Percentiles rank a stretch among this genome's conserved stretches.
phyloP scores from a whole-genome alignment of 2,797 vertebrate species.

The Danio choprae region DNA sequence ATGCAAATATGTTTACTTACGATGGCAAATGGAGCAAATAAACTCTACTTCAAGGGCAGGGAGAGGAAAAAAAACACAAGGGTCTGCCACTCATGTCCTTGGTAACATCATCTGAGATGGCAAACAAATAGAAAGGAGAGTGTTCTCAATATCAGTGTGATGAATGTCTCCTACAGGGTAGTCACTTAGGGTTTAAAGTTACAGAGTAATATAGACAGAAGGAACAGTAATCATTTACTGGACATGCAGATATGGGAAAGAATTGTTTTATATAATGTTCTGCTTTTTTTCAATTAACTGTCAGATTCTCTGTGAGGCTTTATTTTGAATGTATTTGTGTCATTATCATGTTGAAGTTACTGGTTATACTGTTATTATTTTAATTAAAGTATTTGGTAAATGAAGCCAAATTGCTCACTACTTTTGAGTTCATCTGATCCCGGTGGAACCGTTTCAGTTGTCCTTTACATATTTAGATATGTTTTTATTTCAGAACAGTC shows the following conservation, averaged over 20 bases:
- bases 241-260: not conserved
- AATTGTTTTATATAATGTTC: not conserved
- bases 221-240: not conserved
- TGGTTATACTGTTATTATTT: not conserved
- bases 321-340: not conserved
- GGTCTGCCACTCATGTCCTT: slow-evolving; percentile 42
- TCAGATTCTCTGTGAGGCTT: not conserved
- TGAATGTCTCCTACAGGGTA: slow-evolving; percentile 3
- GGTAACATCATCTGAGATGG: slow-evolving; percentile 30
- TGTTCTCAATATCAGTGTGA: slow-evolving; percentile 34
- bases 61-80: slow-evolving; percentile 17
- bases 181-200: slow-evolving; percentile 14
- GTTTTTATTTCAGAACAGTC: not conserved
- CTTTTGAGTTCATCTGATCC: not conserved
- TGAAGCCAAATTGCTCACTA: not conserved
- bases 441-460: not conserved
- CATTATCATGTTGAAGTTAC: not conserved
- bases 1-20: slow-evolving; percentile 80
- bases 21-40: slow-evolving; percentile 66
- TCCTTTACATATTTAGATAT: not conserved
- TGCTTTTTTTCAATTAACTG: not conserved
- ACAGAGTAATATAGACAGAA: slow-evolving; percentile 9
- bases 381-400: not conserved
- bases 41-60: slow-evolving; percentile 54
- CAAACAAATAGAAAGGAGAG: slow-evolving; percentile 42